Base-by-base conservation (phyloP, 2,888 invertebrate genomes). In the Ormyrus rosae region DNA sequence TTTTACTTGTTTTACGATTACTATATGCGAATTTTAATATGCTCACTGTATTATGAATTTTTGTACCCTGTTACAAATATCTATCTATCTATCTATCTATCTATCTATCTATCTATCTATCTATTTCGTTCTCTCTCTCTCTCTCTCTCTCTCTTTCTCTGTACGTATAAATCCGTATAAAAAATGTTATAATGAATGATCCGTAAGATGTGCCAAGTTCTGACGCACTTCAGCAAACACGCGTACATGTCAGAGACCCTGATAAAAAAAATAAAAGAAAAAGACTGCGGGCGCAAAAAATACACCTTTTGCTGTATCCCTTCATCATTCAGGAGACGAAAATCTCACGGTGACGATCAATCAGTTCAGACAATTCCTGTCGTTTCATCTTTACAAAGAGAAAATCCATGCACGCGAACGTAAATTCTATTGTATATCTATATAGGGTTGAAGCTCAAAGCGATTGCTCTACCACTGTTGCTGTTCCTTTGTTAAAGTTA, bases 161-260 rank as follows among this genome's bases (percentile, higher is more conserved):
- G 0, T n/a, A n/a, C 51, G 56, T 11, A 19, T 58, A 56, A 7
- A 46, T 67, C 34, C 48, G 46, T 19, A 45, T 69, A 79, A 73
- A 78, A 74, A 70, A 11, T 63, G 13, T 68, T 7, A 45, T 74
- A 72, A 78, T 72, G 72, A 78, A 78, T 78, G 72, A 72, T 70
- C 58, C 9, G 50, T 5, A 60, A 50, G 60, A 58, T 71, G 69
- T 58, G 13, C 11, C 67, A 48, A 61, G 6, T 53, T 64, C 13
- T 50, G 5, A 34, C 65, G 10, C 65, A 19, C 55, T 7, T 10
- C 58, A 5, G 10, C 56, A 63, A 55, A 48, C 6, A 61, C 63
- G n/a, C 63, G 45, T 74, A 58, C 58, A 67, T 45, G 58, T 34
- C 34, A 34, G 34, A 56, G 48, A 64, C 8, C 58, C 71, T 46